These are phyloP conservation scores for Reticulitermes speratus DNA, from an alignment of 1,140 invertebrate genomes.

Conservation along the genomic window DNA sequence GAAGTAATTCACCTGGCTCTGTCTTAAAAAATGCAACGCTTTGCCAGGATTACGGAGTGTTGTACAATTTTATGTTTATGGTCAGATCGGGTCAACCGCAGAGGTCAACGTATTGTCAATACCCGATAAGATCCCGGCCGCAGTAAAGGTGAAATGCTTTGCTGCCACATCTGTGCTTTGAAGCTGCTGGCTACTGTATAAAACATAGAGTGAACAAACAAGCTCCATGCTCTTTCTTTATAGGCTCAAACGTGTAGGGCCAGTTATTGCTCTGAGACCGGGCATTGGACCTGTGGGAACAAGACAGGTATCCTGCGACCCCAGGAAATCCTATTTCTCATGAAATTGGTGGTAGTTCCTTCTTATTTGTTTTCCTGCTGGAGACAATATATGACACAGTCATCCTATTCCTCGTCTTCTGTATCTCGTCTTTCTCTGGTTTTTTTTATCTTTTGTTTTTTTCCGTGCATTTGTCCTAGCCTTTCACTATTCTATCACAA, in stretches of 20 bases:
- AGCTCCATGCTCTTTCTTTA: neutral
- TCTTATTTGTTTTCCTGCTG: neutral
- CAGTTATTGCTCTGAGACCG: neutral
- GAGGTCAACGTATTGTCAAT: too few species aligned
- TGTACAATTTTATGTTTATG: too few species aligned
- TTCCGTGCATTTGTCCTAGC: too few species aligned
- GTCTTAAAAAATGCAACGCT: too few species aligned
- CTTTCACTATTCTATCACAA: too few species aligned
- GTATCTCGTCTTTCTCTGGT: neutral
- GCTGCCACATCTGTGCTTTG: neutral
- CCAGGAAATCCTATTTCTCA: constrained; percentile 3
- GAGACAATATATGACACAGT: neutral
- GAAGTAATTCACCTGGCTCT: too few species aligned
- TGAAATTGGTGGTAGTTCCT: neutral
- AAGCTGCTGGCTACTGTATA: neutral
- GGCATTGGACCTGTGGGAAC: neutral
- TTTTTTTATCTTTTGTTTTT: too few species aligned
- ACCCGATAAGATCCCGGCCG: too few species aligned
- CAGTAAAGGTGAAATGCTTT: too few species aligned
- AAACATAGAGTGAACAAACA: neutral
- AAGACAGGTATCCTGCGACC: neutral
- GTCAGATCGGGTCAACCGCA: too few species aligned
- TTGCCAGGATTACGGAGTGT: too few species aligned
- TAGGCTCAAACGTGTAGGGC: neutral
- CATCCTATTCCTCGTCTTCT: neutral